Evolutionary conservation across 30 jellyfish, hydroid and myxozoan genomes (phyloP).

Genomic region (Nemopilema nomurai): DNA sequence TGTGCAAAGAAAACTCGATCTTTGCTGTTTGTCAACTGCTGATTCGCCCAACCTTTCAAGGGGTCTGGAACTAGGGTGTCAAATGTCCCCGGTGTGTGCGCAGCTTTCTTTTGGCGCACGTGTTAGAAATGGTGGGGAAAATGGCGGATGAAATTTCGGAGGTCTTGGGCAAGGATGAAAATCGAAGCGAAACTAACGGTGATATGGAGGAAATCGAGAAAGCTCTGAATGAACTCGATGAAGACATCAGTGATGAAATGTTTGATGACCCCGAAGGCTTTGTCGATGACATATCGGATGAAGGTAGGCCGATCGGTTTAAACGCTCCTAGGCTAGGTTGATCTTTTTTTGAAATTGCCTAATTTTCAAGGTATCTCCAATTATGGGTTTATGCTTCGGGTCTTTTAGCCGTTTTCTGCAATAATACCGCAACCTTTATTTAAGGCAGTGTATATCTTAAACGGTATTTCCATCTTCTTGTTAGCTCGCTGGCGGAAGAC

Average conservation of each 20-base stretch:
- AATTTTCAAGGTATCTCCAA: too few species aligned
- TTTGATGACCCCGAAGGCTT: slow-evolving; percentile 94
- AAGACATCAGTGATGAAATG: slow-evolving; percentile 73
- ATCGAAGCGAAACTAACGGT: slow-evolving; percentile 2
- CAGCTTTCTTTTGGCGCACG: slow-evolving; percentile 55
- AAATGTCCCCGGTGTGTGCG: slow-evolving; percentile 22
- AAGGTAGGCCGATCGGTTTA: slow-evolving; percentile 76
- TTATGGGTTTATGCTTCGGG: too few species aligned
- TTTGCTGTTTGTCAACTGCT: too few species aligned
- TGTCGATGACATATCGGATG: slow-evolving; percentile 78
- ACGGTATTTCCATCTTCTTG: too few species aligned
- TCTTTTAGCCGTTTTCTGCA: too few species aligned
- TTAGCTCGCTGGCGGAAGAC: not conserved
- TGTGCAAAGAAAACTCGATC: too few species aligned
- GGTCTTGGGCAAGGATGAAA: slow-evolving; percentile 29
- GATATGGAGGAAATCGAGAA: slow-evolving; percentile 40
- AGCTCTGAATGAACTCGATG: slow-evolving; percentile 42
- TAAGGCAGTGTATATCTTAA: too few species aligned
- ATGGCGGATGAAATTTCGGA: slow-evolving; percentile 77
- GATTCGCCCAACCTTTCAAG: too few species aligned
- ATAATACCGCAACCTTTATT: too few species aligned
- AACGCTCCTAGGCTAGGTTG: too few species aligned
- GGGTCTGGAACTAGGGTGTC: slow-evolving; percentile 7
- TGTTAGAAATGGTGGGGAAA: slow-evolving; percentile 87
- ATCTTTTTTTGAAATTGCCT: too few species aligned